Evolutionary conservation across 92 coral and sea anemone species (phyloP).

Genomic region (Actinernus sp.): DNA sequence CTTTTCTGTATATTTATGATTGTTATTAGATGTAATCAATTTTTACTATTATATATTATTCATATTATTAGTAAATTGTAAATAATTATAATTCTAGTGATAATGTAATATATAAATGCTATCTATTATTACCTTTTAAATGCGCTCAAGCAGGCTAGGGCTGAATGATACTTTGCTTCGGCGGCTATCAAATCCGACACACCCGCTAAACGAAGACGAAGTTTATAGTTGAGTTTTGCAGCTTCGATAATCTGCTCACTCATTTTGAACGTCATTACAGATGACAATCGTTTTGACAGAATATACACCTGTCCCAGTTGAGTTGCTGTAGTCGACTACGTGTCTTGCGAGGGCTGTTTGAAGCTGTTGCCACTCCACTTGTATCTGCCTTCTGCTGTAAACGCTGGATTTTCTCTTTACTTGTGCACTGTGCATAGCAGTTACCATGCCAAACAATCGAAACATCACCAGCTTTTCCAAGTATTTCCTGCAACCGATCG

Average conservation of each 20-base stretch:
- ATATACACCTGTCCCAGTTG: too few species aligned
- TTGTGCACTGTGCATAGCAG: slow-evolving; percentile 37
- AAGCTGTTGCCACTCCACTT: slow-evolving; percentile 1
- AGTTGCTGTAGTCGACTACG: slow-evolving; percentile 14
- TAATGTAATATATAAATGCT: too few species aligned
- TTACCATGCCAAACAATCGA: slow-evolving; percentile 33
- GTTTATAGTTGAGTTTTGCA: slow-evolving; percentile 31
- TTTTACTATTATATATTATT: too few species aligned
- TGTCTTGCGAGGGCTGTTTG: slow-evolving; percentile 14
- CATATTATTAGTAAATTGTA: too few species aligned
- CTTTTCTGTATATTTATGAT: too few species aligned
- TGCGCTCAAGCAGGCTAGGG: slow-evolving; percentile 33
- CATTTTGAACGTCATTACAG: slow-evolving; percentile 57
- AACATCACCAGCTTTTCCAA: background rate
- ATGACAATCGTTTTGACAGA: slow-evolving; percentile 42
- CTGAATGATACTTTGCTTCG: slow-evolving; percentile 48
- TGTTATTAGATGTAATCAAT: too few species aligned
- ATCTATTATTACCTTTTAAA: too few species aligned
- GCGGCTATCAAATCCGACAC: slow-evolving; percentile 53
- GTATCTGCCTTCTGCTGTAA: slow-evolving; percentile 16
- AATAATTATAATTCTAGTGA: too few species aligned
- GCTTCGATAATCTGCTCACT: slow-evolving; percentile 58
- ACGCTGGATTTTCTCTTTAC: slow-evolving; percentile 45
- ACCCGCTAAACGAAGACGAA: slow-evolving; percentile 54
- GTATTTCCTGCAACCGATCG: background rate